Conservation (phyloP, 2,888 invertebrate genomes). For the Lamproptera curius region DNA sequence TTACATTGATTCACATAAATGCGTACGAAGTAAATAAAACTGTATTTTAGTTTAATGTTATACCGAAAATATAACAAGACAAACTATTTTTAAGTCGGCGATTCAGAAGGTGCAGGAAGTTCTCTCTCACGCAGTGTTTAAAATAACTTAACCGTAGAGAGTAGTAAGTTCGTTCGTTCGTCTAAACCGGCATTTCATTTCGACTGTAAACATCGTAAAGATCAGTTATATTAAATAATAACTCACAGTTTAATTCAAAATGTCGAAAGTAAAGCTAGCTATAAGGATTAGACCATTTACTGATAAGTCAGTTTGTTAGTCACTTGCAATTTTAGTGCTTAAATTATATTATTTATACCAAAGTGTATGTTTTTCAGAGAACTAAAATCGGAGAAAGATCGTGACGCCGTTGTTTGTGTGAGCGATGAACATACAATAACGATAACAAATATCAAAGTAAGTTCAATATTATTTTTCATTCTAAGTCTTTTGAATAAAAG, state of each 20-base stretch:
- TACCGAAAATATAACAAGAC: no score
- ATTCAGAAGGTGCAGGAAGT: constrained; percentile 15
- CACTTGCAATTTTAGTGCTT: not conserved
- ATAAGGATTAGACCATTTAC: constrained; percentile 81
- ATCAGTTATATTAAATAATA: constrained; percentile 3
- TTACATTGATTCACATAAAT: no score
- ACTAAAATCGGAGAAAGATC: constrained; percentile 55
- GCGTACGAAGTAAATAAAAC: no score
- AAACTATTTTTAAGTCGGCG: constrained; percentile 14
- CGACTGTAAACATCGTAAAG: not conserved
- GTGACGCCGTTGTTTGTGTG: constrained; percentile 60
- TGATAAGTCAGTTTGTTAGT: constrained; percentile 71
- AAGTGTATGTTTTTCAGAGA: constrained; percentile 44
- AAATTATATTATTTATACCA: constrained; percentile 6
- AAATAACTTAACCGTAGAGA: constrained; percentile 10
- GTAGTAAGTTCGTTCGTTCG: constrained; percentile 3
- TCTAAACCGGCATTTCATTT: not conserved
- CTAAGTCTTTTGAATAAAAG: no score
- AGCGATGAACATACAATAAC: constrained; percentile 69
- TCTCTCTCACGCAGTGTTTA: constrained; percentile 14
- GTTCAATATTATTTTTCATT: no score
- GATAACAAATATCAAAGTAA: constrained; percentile 80
- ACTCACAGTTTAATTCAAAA: constrained; percentile 32
- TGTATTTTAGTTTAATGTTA: no score
- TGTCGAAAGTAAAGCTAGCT: constrained; percentile 82